A percentile compares a stretch with the other conserved stretches of the same genome.
Evolutionary conservation across 2,888 invertebrate species (phyloP).

Genomic region (Mylabris sibirica): DNA sequence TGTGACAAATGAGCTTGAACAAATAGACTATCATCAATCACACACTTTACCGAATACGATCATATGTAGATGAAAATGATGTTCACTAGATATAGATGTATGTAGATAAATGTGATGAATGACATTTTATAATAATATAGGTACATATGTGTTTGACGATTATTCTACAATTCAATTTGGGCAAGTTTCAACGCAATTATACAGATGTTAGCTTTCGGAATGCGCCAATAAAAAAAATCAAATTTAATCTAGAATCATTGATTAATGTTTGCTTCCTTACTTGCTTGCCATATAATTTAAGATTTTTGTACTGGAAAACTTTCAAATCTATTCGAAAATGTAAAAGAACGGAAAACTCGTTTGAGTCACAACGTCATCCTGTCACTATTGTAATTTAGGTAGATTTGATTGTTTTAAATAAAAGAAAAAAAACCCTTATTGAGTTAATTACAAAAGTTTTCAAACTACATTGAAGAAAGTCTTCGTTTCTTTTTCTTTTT

Average conservation of each 20-base stretch:
- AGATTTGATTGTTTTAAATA: not conserved
- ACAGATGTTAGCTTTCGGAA: not conserved
- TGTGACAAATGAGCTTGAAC: conserved; percentile 39
- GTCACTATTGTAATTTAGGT: not conserved
- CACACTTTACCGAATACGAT: conserved; percentile 33
- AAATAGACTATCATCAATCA: conserved; percentile 42
- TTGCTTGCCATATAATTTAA: too few relatives aligned
- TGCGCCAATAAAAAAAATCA: not conserved
- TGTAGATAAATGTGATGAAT: conserved; percentile 29
- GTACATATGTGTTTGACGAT: conserved; percentile 21
- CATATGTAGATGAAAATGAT: conserved; percentile 30
- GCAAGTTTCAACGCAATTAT: not conserved
- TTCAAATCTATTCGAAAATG: not conserved
- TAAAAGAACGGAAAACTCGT: not conserved
- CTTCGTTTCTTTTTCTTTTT: not conserved
- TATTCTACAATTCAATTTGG: conserved; percentile 16
- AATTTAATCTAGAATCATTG: not conserved
- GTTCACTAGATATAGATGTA: conserved; percentile 17
- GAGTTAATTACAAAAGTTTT: conserved; percentile 5
- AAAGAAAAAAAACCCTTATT: not conserved
- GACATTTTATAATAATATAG: conserved; percentile 24
- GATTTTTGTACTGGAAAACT: too few relatives aligned
- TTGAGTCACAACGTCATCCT: not conserved
- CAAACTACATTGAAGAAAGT: not conserved
- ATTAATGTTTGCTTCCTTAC: not conserved